Evolutionary conservation across 2,113 vertebrate genomes (phyloP).

Genomic region (Anas platyrhynchos): DNA sequence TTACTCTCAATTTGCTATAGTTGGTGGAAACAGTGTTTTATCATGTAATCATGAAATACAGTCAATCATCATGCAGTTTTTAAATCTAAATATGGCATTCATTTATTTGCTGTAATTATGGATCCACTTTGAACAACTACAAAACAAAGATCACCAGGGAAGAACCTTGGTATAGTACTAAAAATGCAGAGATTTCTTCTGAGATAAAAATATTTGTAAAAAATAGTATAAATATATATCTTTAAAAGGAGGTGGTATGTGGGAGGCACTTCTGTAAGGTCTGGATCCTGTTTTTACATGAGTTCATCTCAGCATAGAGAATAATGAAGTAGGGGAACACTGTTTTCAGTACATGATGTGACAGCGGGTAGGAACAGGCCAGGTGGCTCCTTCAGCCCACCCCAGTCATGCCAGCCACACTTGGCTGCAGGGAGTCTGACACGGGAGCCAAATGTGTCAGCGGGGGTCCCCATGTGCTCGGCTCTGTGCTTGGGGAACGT

Average conservation of each 20-base stretch:
- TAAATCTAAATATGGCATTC: constrained; percentile 13
- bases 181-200: not conserved
- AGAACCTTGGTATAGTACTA: not conserved
- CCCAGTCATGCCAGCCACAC: rapidly evolving
- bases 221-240: not conserved
- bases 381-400: not conserved
- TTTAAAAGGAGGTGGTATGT: not conserved
- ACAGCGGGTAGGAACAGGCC: not conserved
- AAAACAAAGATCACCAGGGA: not conserved
- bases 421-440: not conserved
- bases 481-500: not conserved
- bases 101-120: constrained; percentile 33
- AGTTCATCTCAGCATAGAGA: not conserved
- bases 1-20: not conserved
- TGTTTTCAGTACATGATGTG: not conserved
- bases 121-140: not conserved
- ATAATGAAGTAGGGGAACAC: not conserved
- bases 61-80: constrained; percentile 10
- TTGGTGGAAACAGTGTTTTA: not conserved
- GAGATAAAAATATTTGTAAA: not conserved
- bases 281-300: not conserved
- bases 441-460: not conserved
- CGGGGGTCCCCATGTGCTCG: not conserved
- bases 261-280: not conserved
- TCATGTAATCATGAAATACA: constrained; percentile 18